Evolutionary conservation across 2,797 vertebrate genomes (phyloP).

Genomic region (Psittacula echo): DNA sequence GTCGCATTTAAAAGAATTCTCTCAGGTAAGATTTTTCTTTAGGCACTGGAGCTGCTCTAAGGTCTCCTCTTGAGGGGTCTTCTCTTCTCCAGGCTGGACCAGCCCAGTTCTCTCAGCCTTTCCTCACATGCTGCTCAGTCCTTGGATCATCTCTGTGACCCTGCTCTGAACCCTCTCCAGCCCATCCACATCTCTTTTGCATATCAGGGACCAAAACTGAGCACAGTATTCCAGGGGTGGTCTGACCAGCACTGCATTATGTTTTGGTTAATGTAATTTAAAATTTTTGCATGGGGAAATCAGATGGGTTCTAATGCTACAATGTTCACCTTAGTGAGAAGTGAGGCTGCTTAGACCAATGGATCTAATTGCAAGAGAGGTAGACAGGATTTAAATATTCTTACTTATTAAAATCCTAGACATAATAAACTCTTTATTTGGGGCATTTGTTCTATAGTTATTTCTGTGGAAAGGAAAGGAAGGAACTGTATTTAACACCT

Average conservation of each 20-base stretch:
- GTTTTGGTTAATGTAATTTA: constrained; percentile 40
- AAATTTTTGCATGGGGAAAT: constrained; percentile 54
- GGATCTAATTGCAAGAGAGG: constrained; percentile 16
- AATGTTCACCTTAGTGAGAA: constrained; percentile 21
- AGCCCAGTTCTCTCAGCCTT: background rate
- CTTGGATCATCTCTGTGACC: background rate
- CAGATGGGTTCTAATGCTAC: constrained; percentile 33
- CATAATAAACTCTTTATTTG: background rate
- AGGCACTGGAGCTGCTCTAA: background rate
- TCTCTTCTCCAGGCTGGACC: background rate
- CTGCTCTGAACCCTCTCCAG: background rate
- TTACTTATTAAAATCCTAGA: background rate
- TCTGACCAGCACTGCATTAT: background rate
- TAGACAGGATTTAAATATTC: background rate
- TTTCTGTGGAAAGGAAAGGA: background rate
- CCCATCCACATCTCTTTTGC: background rate
- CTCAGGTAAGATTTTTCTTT: constrained; percentile 3
- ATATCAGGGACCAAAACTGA: background rate
- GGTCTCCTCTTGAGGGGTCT: background rate
- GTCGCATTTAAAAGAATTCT: background rate
- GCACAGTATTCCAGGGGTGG: background rate
- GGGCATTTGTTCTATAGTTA: background rate
- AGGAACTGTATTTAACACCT: background rate
- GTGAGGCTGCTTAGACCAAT: constrained; percentile 48
- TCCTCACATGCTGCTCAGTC: background rate